A percentile compares a stretch with the other conserved stretches of the same genome.
These are phyloP conservation scores for Drosophila sp. DNA, from an alignment of 1,140 invertebrate genomes.

Conservation along the genomic window DNA sequence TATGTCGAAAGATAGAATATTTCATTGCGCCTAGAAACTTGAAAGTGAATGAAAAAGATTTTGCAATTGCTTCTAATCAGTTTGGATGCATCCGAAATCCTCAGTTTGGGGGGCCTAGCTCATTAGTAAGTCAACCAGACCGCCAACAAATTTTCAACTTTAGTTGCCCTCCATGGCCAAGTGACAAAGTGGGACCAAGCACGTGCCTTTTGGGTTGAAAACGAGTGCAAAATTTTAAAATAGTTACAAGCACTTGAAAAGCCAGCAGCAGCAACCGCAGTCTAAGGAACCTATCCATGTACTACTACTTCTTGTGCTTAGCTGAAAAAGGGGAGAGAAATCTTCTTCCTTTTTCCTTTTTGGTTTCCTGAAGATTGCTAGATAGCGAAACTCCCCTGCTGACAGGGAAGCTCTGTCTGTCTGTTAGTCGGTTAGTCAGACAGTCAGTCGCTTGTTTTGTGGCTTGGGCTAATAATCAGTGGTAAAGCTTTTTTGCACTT, in stretches of 20 bases:
- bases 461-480: constrained; percentile 60
- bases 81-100: constrained; percentile 37
- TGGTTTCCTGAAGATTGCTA: constrained; percentile 10
- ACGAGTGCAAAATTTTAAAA: constrained; percentile 67
- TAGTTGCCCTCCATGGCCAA: constrained; percentile 32
- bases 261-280: neutral
- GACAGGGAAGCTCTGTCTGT: constrained; percentile 24
- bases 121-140: constrained; percentile 66
- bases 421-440: constrained; percentile 35
- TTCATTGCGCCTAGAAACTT: neutral
- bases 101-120: constrained; percentile 50
- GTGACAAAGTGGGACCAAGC: constrained; percentile 25
- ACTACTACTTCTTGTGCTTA: constrained; percentile 21
- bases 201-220: constrained; percentile 54
- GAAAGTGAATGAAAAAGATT: neutral
- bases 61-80: constrained; percentile 8
- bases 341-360: neutral
- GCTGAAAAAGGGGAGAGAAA: neutral
- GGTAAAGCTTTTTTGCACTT: constrained; percentile 36
- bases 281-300: constrained; percentile 5
- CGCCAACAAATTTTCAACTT: constrained; percentile 62
- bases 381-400: constrained; percentile 28
- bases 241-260: constrained; percentile 53
- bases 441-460: constrained; percentile 37
- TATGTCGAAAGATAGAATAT: neutral